phyloP scores from a whole-genome alignment of 2,113 vertebrate species.

The Tychaedon coryphoeus region DNA sequence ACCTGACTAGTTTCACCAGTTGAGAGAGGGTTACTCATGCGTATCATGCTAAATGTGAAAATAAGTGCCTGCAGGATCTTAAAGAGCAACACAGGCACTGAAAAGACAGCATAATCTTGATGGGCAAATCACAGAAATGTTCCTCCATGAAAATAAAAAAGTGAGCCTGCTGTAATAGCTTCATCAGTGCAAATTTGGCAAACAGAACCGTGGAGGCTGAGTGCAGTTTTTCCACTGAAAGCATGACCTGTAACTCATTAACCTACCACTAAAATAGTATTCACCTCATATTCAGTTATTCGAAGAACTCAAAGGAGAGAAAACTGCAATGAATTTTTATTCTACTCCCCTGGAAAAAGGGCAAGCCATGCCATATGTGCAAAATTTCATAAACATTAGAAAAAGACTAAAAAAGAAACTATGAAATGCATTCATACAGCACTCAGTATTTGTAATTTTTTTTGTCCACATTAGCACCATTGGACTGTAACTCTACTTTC shows the following conservation, averaged over 20 bases:
- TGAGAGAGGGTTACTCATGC: not conserved
- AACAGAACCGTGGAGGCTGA: not conserved
- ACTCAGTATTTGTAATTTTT: not conserved
- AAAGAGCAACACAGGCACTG: not conserved
- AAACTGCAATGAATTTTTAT: not conserved
- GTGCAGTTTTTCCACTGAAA: conserved; percentile 4
- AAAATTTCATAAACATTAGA: not conserved
- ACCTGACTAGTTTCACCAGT: not conserved
- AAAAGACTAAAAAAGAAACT: not conserved
- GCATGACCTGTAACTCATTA: conserved; percentile 14
- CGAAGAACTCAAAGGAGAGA: not conserved
- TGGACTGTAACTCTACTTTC: not conserved
- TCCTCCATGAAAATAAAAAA: not conserved
- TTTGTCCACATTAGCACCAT: not conserved
- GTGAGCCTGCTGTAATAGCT: not conserved
- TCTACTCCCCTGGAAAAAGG: not conserved
- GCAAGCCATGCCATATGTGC: not conserved
- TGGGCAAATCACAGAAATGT: not conserved
- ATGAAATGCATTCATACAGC: not conserved
- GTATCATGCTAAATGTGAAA: not conserved
- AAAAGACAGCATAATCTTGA: conserved; percentile 2
- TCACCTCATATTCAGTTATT: not conserved
- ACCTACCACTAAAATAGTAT: not conserved
- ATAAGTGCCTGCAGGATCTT: not conserved
- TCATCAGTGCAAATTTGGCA: not conserved